Conservation (phyloP, 2,888 invertebrate species). For the Stegana nigrithorax region DNA sequence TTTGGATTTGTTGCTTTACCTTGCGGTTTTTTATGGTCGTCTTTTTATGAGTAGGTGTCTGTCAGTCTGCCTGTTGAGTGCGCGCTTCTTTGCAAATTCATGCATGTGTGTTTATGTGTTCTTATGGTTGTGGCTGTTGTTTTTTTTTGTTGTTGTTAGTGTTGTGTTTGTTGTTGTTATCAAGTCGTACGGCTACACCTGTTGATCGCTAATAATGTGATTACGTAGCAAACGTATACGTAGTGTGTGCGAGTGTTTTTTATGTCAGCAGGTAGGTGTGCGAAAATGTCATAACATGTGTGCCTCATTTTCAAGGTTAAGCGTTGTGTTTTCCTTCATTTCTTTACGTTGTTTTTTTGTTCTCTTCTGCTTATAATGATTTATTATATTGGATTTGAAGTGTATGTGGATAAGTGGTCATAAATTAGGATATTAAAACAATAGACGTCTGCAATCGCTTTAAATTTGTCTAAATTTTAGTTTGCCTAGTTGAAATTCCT, state of each 20-base stretch:
- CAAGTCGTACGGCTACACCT: conserved; percentile 6
- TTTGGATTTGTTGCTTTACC: neutral
- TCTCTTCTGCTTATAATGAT: neutral
- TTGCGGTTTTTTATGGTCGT: neutral
- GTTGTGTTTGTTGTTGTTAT: conserved; percentile 1
- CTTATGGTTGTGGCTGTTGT: conserved; percentile 5
- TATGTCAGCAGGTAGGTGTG: neutral
- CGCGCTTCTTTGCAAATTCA: conserved; percentile 14
- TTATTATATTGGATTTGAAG: conserved; percentile 4
- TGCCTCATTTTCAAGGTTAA: conserved; percentile 34
- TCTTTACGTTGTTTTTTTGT: neutral
- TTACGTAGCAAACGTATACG: neutral
- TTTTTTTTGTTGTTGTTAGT: conserved; percentile 5
- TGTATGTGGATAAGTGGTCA: neutral
- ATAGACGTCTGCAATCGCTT: no score
- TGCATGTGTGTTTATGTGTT: neutral
- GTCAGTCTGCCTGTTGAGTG: conserved; percentile 3
- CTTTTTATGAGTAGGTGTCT: neutral
- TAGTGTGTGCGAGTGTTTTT: conserved; percentile 13
- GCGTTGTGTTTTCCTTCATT: conserved; percentile 22
- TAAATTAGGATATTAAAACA: no score
- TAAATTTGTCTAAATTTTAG: no score
- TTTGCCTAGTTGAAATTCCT: no score
- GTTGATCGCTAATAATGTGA: neutral
- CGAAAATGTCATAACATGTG: conserved; percentile 15